These are phyloP conservation scores for Acromyrmex echinatior DNA, from an alignment of 1,140 invertebrate genomes.

Conservation along the genomic window DNA sequence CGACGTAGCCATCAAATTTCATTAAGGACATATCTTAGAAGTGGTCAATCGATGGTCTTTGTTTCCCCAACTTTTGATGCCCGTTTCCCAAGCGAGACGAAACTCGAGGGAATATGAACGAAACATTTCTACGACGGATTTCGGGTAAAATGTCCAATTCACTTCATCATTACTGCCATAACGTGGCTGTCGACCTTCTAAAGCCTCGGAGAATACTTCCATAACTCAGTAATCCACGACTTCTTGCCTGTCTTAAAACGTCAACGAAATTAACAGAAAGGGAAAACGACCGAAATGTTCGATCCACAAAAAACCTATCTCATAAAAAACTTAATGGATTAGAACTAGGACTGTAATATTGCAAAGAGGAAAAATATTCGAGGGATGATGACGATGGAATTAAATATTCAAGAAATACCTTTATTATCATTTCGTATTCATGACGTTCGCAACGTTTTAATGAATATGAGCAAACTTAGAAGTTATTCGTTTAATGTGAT, in stretches of 20 bases:
- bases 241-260: constrained; percentile 8
- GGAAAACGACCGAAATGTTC: neutral
- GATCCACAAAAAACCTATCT: neutral
- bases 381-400: neutral
- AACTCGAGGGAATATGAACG: constrained; percentile 7
- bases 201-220: constrained; percentile 35
- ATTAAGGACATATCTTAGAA: neutral
- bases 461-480: neutral
- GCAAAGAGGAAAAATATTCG: neutral
- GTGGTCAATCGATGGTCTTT: constrained; percentile 21
- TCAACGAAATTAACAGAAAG: constrained; percentile 45
- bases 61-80: neutral
- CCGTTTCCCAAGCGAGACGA: neutral
- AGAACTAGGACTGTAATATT: neutral
- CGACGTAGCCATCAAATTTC: neutral
- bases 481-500: neutral
- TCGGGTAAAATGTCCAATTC: constrained; percentile 50
- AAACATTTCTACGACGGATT: constrained; percentile 56
- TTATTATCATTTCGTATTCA: neutral
- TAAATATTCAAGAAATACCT: neutral
- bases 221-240: constrained; percentile 55
- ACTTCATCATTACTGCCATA: constrained; percentile 50
- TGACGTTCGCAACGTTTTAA: neutral
- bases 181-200: constrained; percentile 20
- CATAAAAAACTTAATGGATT: neutral